Percentiles rank a stretch among this genome's conserved stretches.
These are phyloP conservation scores for Teleiodes luculella DNA, from an alignment of 2,888 invertebrate species.

Conservation along the genomic window DNA sequence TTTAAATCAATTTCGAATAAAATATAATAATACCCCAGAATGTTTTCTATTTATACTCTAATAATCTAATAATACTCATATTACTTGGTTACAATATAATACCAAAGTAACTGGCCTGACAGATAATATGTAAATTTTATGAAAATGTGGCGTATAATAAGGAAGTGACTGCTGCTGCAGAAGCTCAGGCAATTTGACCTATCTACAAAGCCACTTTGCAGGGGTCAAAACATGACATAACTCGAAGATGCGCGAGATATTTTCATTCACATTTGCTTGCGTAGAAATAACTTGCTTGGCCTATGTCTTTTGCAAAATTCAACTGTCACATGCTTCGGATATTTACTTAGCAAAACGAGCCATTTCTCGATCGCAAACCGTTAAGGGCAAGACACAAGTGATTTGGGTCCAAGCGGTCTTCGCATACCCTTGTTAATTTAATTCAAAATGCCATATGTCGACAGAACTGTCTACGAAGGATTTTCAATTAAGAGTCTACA, in stretches of 20 bases:
- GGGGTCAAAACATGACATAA: conserved; percentile 5
- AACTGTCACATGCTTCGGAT: conserved; percentile 9
- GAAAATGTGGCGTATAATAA: neutral
- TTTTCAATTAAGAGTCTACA: conserved; percentile 60
- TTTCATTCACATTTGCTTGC: neutral
- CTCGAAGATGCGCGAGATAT: neutral
- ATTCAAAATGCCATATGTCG: conserved; percentile 65
- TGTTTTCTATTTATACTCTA: no score
- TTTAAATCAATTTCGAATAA: no score
- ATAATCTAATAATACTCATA: no score
- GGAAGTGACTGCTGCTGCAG: neutral
- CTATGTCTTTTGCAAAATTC: conserved; percentile 23
- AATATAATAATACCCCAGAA: no score
- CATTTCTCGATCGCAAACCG: conserved; percentile 14
- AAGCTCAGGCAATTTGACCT: neutral
- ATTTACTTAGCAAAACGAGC: conserved; percentile 10
- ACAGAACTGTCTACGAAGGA: conserved; percentile 38
- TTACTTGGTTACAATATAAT: no score
- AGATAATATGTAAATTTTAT: no score
- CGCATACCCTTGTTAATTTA: conserved; percentile 64
- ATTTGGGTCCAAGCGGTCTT: conserved; percentile 45
- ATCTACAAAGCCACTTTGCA: neutral
- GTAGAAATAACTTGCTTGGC: conserved; percentile 4
- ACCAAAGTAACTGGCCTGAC: no score
- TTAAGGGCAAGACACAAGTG: conserved; percentile 38